A percentile compares a stretch with the other conserved stretches of the same genome.
phyloP scores from a whole-genome alignment of 1,140 invertebrate genomes.

The Euglossa dilemma region DNA sequence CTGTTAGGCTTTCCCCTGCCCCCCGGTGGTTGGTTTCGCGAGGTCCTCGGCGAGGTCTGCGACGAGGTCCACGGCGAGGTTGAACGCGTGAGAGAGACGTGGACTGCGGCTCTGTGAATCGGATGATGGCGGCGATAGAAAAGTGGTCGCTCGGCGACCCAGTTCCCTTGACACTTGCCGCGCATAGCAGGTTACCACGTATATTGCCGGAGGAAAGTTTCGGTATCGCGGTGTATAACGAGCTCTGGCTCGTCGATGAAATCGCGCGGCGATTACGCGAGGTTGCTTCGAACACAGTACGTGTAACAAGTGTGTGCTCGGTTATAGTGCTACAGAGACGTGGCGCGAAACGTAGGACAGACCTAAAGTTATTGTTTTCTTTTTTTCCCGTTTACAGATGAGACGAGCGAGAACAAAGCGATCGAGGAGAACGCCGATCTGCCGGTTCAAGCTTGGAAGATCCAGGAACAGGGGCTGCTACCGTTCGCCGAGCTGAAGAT shows the following conservation, averaged over 20 bases:
- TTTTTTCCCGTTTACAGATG: slow-evolving; percentile 71
- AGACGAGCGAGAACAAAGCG: slow-evolving; percentile 12
- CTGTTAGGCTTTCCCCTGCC: no score
- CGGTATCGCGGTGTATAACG: not conserved
- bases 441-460: slow-evolving; percentile 72
- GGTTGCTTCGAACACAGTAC: not conserved
- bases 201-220: not conserved
- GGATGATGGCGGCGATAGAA: no score
- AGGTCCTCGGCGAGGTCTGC: no score
- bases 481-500: slow-evolving; percentile 75
- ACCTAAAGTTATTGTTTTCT: slow-evolving; percentile 48
- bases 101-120: no score
- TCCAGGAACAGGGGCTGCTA: slow-evolving; percentile 50
- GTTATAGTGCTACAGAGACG: slow-evolving; percentile 31
- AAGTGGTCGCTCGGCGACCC: no score
- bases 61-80: no score
- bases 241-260: no score
- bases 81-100: no score
- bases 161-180: not conserved
- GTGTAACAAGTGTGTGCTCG: slow-evolving; percentile 35
- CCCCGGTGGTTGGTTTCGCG: no score
- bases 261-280: not conserved
- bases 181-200: not conserved
- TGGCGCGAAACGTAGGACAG: slow-evolving; percentile 3
- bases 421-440: slow-evolving; percentile 65